Base-by-base conservation (phyloP, 1,140 invertebrate genomes). In the Parasteatoda tepidariorum region DNA sequence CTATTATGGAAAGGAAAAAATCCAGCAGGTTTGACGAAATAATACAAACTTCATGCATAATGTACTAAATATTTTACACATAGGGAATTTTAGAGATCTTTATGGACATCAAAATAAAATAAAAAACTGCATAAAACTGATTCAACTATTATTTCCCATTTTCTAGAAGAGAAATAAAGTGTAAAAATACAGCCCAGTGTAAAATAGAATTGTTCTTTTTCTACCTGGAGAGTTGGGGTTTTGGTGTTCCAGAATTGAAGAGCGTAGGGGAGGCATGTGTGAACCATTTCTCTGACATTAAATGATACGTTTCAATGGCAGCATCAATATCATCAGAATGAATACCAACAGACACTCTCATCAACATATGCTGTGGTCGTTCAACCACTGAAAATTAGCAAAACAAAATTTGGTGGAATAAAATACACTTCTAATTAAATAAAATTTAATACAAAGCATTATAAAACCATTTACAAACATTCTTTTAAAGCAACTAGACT, bases 201-300 rank as follows among this genome's bases (percentile, higher is more conserved):
- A n/a, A 5, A 61, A 28, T 7, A 61, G 15, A 61, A 28, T 11
- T 30, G 4, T 24, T 26, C 22, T 13, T 26, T 3, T 7, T 15
- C 76, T 88, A 92, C 90, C 92, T 97, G 0, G 97, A 98, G 82
- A 99, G 90, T 89, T 99, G 98, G 48, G 97, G 97, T 38, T 93
- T 91, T 11, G 92, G 92, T 13, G 98, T 99, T 55, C 96, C 98
- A 81, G 98, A 95, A 87, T 97, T 96, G 87, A 99, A 99, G 11
- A 99, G 91, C 2, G 98, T 99, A 9, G 98, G 98, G 15, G 97
- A 97, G 15, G 97, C 97, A 91, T 99, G 98, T 1, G 97, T 99
- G 88, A 99, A 99, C 91, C 95, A 99, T 87, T 94, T 94, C 88
- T 98, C 96, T 0, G 97, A 99, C 83, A 99, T 90, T 55, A 96